Evolutionary conservation across 2,888 invertebrate genomes (phyloP).

Genomic region (Agriopis leucophaearia): DNA sequence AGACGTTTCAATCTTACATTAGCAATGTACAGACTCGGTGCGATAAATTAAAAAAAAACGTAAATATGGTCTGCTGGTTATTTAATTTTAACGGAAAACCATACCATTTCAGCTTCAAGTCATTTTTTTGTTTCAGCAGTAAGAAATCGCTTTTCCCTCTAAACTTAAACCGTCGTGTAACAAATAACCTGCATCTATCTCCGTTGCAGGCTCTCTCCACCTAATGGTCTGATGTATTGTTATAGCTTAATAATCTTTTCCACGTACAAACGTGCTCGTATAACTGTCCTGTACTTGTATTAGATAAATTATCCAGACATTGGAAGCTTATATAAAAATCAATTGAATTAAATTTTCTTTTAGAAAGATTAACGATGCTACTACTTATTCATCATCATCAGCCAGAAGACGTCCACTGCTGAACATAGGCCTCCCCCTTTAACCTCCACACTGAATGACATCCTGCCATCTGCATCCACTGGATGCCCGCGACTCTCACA

Average conservation of each 20-base stretch:
- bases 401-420: no score
- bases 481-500: no score
- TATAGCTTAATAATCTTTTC: slow-evolving; percentile 73
- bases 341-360: slow-evolving; percentile 11
- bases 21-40: no score
- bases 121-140: not conserved
- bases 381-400: no score
- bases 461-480: no score
- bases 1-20: no score
- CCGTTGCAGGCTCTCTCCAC: slow-evolving; percentile 68
- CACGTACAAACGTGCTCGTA: slow-evolving; percentile 47
- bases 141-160: slow-evolving; percentile 39
- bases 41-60: no score
- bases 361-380: not conserved
- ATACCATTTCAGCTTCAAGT: not conserved
- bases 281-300: slow-evolving; percentile 34
- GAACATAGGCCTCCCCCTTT: no score
- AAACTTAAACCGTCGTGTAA: slow-evolving; percentile 49
- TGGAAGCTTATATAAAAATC: not conserved
- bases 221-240: slow-evolving; percentile 79
- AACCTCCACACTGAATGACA: no score
- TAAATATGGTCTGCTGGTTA: no score
- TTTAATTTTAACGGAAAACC: no score
- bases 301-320: slow-evolving; percentile 25
- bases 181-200: slow-evolving; percentile 75